Evolutionary conservation across 2,113 vertebrate species (phyloP), one percentile per base, ranked within the genome.

Genomic region (Sebastes schlegelii): DNA sequence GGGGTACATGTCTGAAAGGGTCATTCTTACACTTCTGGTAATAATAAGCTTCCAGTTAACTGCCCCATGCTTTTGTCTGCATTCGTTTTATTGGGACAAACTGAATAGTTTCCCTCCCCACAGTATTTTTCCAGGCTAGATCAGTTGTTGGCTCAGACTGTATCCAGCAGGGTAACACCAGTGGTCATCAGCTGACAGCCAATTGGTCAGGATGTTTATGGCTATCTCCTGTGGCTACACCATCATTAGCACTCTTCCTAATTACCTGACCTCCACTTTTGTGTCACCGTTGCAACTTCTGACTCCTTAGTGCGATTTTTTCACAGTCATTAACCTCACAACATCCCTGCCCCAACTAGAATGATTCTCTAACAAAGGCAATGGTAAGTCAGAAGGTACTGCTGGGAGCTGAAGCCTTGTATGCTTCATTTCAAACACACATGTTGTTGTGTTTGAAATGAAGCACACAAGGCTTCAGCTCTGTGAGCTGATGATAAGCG

Each of bases 231-330:
- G 69, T 7, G 84, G 89, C 83, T 84, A 42, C 52, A 80, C 72
- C 77, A 86, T 94, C 89, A 91, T 92, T 91, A 95, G 78, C 58
- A 79, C 64, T 55, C 48, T 43, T 63, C 60, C 49, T 88, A 88
- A 94, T 90, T 84, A 86, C 66, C 65, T 73, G 63, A 88, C 84
- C 80, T 87, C 52, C 60, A 69, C 65, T 49, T 51, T 71, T 75
- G 64, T 40, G 80, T 72, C 68, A 60, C 55, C 11, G 23, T 77
- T 73, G 69, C 60, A 21, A 52, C 75, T 83, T 86, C 72, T 40
- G 83, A 90, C 74, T 94, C 88, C 90, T 95, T 94, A 93, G 46
- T 79, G 77, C 72, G 55, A 94, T 92, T 89, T 86, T 74, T 89
- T 92, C 79, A 92, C 85, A 90, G 82, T 54, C 83, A 75, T 83